Evolutionary conservation across 37 sponge, comb jelly and placozoan species (phyloP).

Genomic region (Spongilla lacustris): DNA sequence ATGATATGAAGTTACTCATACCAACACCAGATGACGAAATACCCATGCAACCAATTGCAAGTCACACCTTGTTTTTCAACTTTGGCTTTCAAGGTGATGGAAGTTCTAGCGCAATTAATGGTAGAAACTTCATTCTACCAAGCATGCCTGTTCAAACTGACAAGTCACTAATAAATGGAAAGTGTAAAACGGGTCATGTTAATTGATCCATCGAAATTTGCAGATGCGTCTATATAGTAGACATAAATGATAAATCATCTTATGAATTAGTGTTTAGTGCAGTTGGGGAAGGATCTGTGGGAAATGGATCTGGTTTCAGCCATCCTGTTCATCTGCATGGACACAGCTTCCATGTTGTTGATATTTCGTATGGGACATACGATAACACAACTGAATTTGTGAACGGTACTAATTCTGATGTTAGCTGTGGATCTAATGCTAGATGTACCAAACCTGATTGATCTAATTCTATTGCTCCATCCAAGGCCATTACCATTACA

Average conservation of each 20-base stretch:
- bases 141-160: slow-evolving; percentile 44
- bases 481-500: not conserved
- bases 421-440: slow-evolving; percentile 22
- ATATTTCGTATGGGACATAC: slow-evolving; percentile 62
- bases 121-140: slow-evolving; percentile 65
- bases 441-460: slow-evolving; percentile 6
- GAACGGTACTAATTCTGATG: not conserved
- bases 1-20: slow-evolving; percentile 9
- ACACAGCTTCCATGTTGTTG: slow-evolving; percentile 69
- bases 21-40: not conserved
- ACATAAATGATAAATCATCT: not conserved
- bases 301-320: not conserved
- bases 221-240: slow-evolving; percentile 19
- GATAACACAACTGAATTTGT: slow-evolving; percentile 22
- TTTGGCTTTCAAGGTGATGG: slow-evolving; percentile 81
- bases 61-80: slow-evolving; percentile 66
- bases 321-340: slow-evolving; percentile 86
- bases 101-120: slow-evolving; percentile 70
- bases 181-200: no score
- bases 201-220: not conserved
- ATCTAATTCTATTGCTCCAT: not conserved
- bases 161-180: not conserved
- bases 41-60: not conserved
- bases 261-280: slow-evolving; percentile 23
- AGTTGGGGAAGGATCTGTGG: not conserved